These are phyloP conservation scores for Melanotaenia parkinsoni DNA, from an alignment of 2,797 vertebrate genomes.

Conservation along the genomic window DNA sequence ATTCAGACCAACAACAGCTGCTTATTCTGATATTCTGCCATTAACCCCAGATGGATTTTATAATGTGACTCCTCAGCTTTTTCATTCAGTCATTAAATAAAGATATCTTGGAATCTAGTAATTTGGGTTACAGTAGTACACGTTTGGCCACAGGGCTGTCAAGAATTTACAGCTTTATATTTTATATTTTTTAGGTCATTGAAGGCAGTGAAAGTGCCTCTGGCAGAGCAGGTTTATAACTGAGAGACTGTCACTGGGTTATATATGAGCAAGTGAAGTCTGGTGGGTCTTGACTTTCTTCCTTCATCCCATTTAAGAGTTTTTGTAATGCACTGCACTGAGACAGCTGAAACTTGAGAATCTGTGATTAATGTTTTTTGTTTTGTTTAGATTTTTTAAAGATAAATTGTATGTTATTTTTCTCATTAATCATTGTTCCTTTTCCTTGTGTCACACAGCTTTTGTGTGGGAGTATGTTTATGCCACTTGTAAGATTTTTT, in stretches of 20 bases:
- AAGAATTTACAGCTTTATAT: conserved; percentile 36
- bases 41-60: conserved; percentile 45
- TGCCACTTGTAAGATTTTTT: background rate
- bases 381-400: conserved; percentile 50
- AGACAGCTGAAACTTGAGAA: conserved; percentile 70
- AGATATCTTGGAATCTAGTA: conserved; percentile 31
- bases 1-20: conserved; percentile 46
- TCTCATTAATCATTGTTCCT: conserved; percentile 36
- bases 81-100: conserved; percentile 47
- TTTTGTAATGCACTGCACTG: conserved; percentile 58
- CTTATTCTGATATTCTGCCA: conserved; percentile 47
- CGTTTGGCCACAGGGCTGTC: conserved; percentile 30
- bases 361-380: conserved; percentile 42
- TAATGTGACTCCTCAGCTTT: conserved; percentile 44
- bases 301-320: conserved; percentile 60
- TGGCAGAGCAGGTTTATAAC: conserved; percentile 31
- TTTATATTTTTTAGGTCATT: conserved; percentile 45
- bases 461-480: conserved; percentile 16
- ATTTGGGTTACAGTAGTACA: conserved; percentile 30
- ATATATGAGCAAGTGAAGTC: conserved; percentile 64
- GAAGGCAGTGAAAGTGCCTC: conserved; percentile 35
- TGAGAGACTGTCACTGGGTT: conserved; percentile 53
- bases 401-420: conserved; percentile 63
- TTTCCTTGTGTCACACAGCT: conserved; percentile 25
- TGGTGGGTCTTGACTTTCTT: conserved; percentile 53